Evolutionary conservation across 2,113 vertebrate species (phyloP).

Genomic region (Mohoua ochrocephala): DNA sequence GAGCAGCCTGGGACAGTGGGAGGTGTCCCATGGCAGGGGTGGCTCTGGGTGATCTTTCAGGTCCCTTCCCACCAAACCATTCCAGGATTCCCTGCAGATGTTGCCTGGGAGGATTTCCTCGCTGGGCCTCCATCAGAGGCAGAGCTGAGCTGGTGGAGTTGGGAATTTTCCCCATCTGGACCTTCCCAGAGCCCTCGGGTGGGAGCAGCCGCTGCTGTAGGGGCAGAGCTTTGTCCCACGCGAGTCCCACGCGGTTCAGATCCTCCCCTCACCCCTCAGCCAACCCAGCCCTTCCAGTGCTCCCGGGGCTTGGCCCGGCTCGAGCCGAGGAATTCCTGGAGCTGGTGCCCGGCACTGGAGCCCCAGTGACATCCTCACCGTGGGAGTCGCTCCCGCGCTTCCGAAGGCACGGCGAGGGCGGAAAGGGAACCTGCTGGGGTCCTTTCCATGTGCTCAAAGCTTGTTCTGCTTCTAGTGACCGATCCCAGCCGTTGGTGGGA

Average conservation of each 20-base stretch:
- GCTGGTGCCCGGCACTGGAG: background rate
- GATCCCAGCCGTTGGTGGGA: accelerated
- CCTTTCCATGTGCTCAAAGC: accelerated
- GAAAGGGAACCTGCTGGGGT: too few relatives aligned
- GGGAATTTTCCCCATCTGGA: background rate
- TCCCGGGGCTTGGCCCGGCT: too few relatives aligned
- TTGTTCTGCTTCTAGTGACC: accelerated
- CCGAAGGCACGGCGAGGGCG: accelerated
- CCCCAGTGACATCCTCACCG: accelerated
- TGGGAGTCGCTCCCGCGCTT: accelerated
- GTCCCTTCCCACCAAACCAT: background rate
- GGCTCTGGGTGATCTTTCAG: accelerated
- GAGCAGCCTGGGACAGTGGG: accelerated
- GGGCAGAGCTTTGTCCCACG: background rate
- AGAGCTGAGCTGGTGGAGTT: background rate
- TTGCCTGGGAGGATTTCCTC: background rate
- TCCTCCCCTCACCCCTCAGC: too few relatives aligned
- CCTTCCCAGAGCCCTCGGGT: background rate
- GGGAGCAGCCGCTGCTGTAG: accelerated
- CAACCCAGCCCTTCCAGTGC: accelerated
- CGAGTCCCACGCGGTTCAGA: accelerated
- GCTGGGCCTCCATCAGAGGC: too few relatives aligned
- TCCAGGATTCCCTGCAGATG: background rate
- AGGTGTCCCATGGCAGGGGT: background rate
- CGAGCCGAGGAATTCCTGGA: background rate